Evolutionary conservation across 2,797 vertebrate genomes (phyloP).

Genomic region (Catharus ustulatus): DNA sequence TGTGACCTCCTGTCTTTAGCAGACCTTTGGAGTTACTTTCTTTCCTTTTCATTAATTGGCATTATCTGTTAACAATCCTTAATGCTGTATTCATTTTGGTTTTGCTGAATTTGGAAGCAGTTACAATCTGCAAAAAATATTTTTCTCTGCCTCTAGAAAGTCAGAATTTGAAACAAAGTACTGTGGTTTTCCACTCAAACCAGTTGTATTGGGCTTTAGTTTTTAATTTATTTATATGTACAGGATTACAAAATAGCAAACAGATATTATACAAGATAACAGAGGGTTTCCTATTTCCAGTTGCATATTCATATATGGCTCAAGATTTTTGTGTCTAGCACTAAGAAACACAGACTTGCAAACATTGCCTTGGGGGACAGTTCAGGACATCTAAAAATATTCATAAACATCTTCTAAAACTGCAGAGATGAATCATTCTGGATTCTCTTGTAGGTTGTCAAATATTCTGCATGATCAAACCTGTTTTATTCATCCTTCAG

Average conservation of each 20-base stretch:
- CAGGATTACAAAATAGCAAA: neutral
- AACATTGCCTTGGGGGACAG: neutral
- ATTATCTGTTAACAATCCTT: neutral
- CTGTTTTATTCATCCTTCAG: neutral
- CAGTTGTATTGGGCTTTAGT: neutral
- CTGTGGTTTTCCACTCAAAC: neutral
- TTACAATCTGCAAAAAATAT: neutral
- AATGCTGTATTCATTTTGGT: neutral
- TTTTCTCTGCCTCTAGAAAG: neutral
- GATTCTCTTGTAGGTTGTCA: neutral
- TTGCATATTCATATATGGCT: neutral
- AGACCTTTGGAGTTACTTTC: rapidly evolving
- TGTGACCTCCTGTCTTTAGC: neutral
- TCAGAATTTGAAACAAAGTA: neutral
- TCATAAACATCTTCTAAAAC: neutral
- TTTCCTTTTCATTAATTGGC: neutral
- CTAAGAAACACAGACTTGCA: neutral
- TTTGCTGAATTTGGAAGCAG: neutral
- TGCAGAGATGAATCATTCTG: neutral
- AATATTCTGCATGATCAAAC: neutral
- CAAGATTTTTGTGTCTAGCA: neutral
- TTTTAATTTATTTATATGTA: neutral
- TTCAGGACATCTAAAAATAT: neutral
- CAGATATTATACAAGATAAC: no score
- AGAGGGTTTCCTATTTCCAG: neutral